phyloP scores from a whole-genome alignment of 1,140 invertebrate species.

The Lordiphosa mommai region DNA sequence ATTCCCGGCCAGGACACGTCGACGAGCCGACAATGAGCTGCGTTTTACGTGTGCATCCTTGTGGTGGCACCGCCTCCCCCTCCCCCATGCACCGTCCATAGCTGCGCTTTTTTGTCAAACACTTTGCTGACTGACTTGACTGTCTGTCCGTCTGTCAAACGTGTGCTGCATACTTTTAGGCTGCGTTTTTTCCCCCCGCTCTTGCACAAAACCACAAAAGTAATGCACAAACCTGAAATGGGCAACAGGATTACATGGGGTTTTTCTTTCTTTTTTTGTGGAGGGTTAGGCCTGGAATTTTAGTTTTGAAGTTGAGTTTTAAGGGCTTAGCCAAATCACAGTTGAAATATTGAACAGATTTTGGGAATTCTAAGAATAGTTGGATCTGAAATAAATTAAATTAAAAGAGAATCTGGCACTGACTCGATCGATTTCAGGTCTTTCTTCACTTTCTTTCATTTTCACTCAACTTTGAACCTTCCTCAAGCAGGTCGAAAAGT shows the following conservation, averaged over 20 bases:
- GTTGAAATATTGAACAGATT: too few relatives aligned
- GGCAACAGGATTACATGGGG: conserved; percentile 30
- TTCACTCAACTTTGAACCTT: too few relatives aligned
- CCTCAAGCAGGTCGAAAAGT: too few relatives aligned
- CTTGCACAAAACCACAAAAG: conserved; percentile 33
- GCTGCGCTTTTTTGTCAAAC: conserved; percentile 64
- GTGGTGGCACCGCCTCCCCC: conserved; percentile 23
- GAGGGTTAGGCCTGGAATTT: too few relatives aligned
- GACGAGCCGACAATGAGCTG: conserved; percentile 58
- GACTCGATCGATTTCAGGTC: too few relatives aligned
- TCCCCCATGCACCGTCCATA: background rate
- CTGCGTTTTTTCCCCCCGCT: background rate
- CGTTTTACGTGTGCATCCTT: conserved; percentile 65
- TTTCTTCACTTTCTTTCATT: too few relatives aligned
- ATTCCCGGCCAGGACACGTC: background rate
- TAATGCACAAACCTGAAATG: conserved; percentile 38
- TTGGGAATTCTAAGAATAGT: too few relatives aligned
- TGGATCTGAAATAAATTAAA: too few relatives aligned
- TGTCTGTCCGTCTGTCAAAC: conserved; percentile 55
- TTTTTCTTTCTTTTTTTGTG: too few relatives aligned
- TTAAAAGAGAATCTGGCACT: too few relatives aligned
- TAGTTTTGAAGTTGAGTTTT: too few relatives aligned
- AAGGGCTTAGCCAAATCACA: too few relatives aligned
- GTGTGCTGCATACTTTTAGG: conserved; percentile 66
- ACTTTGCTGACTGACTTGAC: conserved; percentile 7